Evolutionary conservation across 2,797 vertebrate species (phyloP), one percentile per base, ranked within the genome.

Genomic region (Holocentrus rufus): DNA sequence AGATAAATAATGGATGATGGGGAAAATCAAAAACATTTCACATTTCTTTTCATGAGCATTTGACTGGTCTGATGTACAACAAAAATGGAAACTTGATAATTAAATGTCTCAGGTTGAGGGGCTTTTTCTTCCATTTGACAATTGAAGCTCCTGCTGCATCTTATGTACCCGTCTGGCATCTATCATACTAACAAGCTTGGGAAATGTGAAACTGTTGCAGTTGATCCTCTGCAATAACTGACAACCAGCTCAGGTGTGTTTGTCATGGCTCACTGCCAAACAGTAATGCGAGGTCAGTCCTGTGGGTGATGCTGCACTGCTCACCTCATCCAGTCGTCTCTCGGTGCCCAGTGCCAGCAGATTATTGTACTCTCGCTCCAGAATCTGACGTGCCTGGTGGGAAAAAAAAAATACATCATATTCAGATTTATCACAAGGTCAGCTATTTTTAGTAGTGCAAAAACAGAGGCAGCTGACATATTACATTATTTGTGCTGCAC

Each of bases 291-390:
- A 46, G 34, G 30, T 25, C 64, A 17, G 5, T 39, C 3, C 17
- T n/a, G 83, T 39, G 73, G 15, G 81, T 67, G 69, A 79, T 6
- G 47, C 42, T 34, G 22, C 25, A 30, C 25, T 25, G 90, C 94
- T 96, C 93, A 99, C 98, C 94, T 99, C 98, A 67, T 99, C 97
- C 89, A 99, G 94, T 47, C 97, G 92, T 85, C 98, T 95, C 87
- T 99, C 98, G n/a, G 98, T 99, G 87, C 98, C 98, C 89, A 99
- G 93, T 20, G 98, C 98, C 93, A 99, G 94, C 84, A 99, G 94
- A 90, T 99, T 99, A 86, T 99, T 99, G 93, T 98, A 99, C 86
- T 99, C 98, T 77, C 98, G 94, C 94, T 99, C 98, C 81, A 99
- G 95, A 91, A 99, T 96, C 94, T 99, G 98, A 87, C 98, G 95